Evolutionary conservation across 2,797 vertebrate genomes (phyloP).

Genomic region (Macropus fuliginosus): DNA sequence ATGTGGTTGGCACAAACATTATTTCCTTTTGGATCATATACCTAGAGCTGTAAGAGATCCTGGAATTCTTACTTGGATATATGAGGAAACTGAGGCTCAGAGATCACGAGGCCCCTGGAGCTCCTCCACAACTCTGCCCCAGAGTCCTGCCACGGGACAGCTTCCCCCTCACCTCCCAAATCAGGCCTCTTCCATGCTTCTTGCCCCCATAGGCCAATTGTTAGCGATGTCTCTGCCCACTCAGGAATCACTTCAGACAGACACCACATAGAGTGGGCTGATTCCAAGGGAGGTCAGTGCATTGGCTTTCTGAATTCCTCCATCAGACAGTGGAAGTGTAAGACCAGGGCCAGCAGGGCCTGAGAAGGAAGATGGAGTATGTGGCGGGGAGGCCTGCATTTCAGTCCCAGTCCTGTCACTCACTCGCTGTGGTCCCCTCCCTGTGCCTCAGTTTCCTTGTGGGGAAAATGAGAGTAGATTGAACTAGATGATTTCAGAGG

Average conservation of each 20-base stretch:
- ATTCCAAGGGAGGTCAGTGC: background rate
- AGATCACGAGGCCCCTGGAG: too few relatives aligned
- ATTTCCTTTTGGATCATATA: background rate
- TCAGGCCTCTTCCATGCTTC: background rate
- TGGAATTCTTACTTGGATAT: too few relatives aligned
- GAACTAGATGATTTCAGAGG: background rate
- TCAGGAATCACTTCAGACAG: background rate
- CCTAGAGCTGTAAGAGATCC: background rate
- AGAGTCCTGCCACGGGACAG: background rate
- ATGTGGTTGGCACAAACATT: background rate
- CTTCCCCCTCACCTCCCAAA: background rate
- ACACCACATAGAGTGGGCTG: background rate
- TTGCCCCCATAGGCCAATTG: background rate
- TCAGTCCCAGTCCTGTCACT: background rate
- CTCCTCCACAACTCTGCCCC: too few relatives aligned
- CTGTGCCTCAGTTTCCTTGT: slow-evolving; percentile 19
- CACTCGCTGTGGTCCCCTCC: slow-evolving; percentile 11
- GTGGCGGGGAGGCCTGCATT: background rate
- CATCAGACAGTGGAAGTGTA: background rate
- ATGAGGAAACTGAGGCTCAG: too few relatives aligned
- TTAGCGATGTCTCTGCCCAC: background rate
- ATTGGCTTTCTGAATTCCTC: background rate
- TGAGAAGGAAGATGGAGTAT: background rate
- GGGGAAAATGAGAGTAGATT: background rate
- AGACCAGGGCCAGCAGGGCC: background rate